Base-by-base conservation (phyloP, 2,113 vertebrate species). In the Carassius carassius region DNA sequence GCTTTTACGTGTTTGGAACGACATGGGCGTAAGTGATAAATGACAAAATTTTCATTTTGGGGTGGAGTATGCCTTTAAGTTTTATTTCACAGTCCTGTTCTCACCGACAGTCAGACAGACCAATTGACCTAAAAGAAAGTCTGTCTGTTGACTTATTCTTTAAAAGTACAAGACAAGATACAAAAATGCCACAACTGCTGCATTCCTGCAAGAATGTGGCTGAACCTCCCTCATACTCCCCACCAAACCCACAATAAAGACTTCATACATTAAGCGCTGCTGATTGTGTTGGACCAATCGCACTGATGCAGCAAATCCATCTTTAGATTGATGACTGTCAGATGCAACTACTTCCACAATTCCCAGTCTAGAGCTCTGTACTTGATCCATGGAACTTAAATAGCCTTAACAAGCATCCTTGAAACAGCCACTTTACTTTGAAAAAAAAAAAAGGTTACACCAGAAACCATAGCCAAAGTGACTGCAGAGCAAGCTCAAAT, bases 301-400 rank as follows among this genome's bases (percentile, higher is more conserved):
- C 23, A 21, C 41, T 5, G 17, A 81, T 56, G 47, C 74, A 54
- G 63, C 21, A 75, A 41, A 75, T 63, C 73, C 62, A 56, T 35
- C 60, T 69, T 44, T 35, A 69, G 62, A 85, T 49, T 82, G 60
- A 49, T 60, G 65, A 19, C 37, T 78, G 77, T 72, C 60, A 84
- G 70, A 81, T 11, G 11, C 82, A 84, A 44, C 85, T 78, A 86
- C 81, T 84, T 12, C 29, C 67, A 58, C n/a, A 60, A 29, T 58
- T 10, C 58, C 62, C 29, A 69, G 70, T 81, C 25, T 32, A 51
- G 23, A 67, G 10, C 54, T 29, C 80, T 56, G 21, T 23, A 62
- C 32, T 23, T 54, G 29, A 63, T 74, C 49, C 72, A 41, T 17
- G 78, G 9, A 12, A 63, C 58, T 79, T 17, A 29, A 84, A 44